Evolutionary conservation across 2,797 vertebrate genomes (phyloP).

Genomic region (Psittacula echo): DNA sequence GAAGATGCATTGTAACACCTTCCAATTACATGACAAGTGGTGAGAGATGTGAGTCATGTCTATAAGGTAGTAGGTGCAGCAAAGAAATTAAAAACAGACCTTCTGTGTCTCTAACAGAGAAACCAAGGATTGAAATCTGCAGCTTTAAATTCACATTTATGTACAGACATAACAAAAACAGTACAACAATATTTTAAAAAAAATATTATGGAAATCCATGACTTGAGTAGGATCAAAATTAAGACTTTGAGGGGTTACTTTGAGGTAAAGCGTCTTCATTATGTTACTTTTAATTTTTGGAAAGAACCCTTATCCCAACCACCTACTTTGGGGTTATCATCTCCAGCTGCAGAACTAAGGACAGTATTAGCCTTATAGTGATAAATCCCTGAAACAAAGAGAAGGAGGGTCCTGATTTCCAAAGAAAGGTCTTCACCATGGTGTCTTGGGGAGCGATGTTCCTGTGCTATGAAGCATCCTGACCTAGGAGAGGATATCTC

Average conservation of each 20-base stretch:
- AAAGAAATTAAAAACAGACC: neutral
- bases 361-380: neutral
- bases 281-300: neutral
- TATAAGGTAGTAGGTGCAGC: neutral
- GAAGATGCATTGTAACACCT: neutral
- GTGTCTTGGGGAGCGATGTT: neutral
- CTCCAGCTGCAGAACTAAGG: neutral
- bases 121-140: neutral
- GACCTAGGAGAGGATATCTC: fast-evolving
- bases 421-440: neutral
- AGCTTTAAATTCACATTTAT: conserved; percentile 19
- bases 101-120: neutral
- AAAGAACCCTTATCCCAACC: neutral
- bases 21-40: neutral
- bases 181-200: neutral
- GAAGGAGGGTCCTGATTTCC: neutral
- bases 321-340: too few species aligned
- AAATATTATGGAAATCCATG: neutral
- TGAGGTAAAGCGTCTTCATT: neutral
- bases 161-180: neutral
- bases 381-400: neutral
- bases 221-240: neutral
- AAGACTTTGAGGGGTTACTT: neutral
- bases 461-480: fast-evolving
- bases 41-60: neutral